Base-by-base conservation (phyloP, 1,140 invertebrate species). In the Drosophila ambigua region DNA sequence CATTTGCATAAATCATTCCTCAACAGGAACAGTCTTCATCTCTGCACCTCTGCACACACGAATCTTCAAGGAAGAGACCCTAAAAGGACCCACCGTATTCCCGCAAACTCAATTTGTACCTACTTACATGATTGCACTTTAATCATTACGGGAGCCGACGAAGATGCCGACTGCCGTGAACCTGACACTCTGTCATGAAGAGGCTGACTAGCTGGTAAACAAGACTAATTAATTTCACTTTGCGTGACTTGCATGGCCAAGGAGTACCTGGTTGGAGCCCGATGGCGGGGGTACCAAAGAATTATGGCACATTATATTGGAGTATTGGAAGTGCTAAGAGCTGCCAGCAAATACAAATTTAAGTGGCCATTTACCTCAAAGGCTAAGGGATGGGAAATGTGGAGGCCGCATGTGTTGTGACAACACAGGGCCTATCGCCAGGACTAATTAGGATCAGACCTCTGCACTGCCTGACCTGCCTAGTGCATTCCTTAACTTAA, bases 201-300 rank as follows among this genome's bases (percentile, higher is more conserved):
- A 50, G 54, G 60, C 73, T 57, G 68, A 58, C 74, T 84, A 79
- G 84, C 80, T 62, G 76, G 66, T 72, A 84, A 72, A 69, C 81
- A 72, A 75, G 67, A 75, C 80, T 84, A 84, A 84, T 84, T 84
- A 84, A 84, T 84, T 84, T 84, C 52, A 26, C 48, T 54, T 66
- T 84, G 69, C 81, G 80, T 84, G 80, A 84, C 80, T 72, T 58
- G 80, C 81, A 84, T 84, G 72, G 53, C 41, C 55, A 64, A 77
- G 49, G 23, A n/a, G 6, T 26, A 39, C 31, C 67, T 31, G 52
- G 15, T 13, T 4, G 23, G 61, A 6, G 4, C 13, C 35, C 35
- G n/a, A 13, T 13, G 35, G 63, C 24, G 24, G 13, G 23, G 13
- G 9, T 11, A 49, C 48, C 20, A 28, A 39, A 28, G 50, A 75